These are phyloP conservation scores for Trinectes maculatus DNA, from an alignment of 2,113 vertebrate species.

Conservation along the genomic window DNA sequence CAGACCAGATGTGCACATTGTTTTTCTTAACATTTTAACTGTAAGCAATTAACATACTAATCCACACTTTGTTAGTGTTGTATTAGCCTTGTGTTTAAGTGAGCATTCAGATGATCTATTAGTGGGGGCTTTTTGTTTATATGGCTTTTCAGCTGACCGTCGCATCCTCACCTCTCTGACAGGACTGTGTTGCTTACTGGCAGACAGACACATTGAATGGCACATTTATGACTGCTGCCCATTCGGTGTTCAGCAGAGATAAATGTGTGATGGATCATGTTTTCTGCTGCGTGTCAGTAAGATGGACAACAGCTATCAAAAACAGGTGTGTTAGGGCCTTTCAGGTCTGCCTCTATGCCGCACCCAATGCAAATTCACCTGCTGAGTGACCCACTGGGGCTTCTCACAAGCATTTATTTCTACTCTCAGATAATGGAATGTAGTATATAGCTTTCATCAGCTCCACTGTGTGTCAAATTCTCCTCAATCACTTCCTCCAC, in stretches of 20 bases:
- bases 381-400: slow-evolving; percentile 38
- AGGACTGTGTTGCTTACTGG: slow-evolving; percentile 1
- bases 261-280: slow-evolving; percentile 47
- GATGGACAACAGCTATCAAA: slow-evolving; percentile 48
- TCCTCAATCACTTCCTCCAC: background rate
- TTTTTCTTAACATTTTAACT: too few species aligned
- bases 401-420: slow-evolving; percentile 40
- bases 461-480: background rate
- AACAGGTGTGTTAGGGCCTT: slow-evolving; percentile 33
- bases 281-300: slow-evolving; percentile 44
- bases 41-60: too few species aligned
- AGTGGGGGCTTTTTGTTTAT: background rate
- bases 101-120: background rate
- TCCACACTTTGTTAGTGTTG: background rate
- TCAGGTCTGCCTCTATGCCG: slow-evolving; percentile 35
- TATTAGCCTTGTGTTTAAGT: slow-evolving; percentile 1
- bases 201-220: slow-evolving; percentile 19
- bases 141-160: slow-evolving; percentile 4
- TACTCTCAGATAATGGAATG: slow-evolving; percentile 13
- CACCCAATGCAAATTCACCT: slow-evolving; percentile 28
- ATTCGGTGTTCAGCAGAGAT: slow-evolving; percentile 45
- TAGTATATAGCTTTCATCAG: slow-evolving; percentile 21
- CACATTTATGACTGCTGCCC: slow-evolving; percentile 26
- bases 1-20: background rate
- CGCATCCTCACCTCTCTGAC: slow-evolving; percentile 16